These are phyloP conservation scores for Hyperopisus bebe DNA, from an alignment of 2,113 vertebrate genomes.

Conservation along the genomic window DNA sequence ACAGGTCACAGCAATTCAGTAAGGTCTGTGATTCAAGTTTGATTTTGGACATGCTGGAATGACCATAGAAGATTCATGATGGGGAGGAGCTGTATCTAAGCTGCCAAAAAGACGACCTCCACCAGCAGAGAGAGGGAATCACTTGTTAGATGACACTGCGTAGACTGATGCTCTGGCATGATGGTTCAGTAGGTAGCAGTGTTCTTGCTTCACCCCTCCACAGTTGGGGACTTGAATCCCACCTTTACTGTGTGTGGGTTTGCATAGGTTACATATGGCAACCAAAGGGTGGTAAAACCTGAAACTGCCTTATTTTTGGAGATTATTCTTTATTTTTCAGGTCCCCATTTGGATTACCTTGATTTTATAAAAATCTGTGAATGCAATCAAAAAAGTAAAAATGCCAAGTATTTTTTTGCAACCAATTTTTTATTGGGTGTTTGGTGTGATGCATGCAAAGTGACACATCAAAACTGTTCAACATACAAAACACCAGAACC, in stretches of 20 bases:
- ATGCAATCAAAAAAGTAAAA: too few species aligned
- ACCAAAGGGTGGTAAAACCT: too few species aligned
- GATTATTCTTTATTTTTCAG: too few species aligned
- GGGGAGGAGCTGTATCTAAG: background rate
- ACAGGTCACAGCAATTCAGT: constrained; percentile 21
- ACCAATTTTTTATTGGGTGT: too few species aligned
- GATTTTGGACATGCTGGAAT: constrained; percentile 16
- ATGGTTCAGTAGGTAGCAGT: background rate
- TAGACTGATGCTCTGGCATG: background rate
- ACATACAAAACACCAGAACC: too few species aligned
- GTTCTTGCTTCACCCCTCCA: background rate
- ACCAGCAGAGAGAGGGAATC: background rate
- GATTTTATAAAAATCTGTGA: too few species aligned
- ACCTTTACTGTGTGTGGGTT: background rate
- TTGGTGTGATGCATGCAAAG: too few species aligned
- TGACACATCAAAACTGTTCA: too few species aligned
- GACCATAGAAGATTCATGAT: constrained; percentile 4
- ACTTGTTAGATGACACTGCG: background rate
- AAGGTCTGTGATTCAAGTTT: constrained; percentile 19
- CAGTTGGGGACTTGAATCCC: background rate
- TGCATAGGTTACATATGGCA: too few species aligned
- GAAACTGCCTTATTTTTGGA: too few species aligned
- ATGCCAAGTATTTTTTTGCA: too few species aligned
- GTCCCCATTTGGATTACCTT: too few species aligned
- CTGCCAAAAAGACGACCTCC: background rate